These are phyloP conservation scores for Lycaon pictus DNA, from an alignment of 2,113 vertebrate genomes.

Conservation along the genomic window DNA sequence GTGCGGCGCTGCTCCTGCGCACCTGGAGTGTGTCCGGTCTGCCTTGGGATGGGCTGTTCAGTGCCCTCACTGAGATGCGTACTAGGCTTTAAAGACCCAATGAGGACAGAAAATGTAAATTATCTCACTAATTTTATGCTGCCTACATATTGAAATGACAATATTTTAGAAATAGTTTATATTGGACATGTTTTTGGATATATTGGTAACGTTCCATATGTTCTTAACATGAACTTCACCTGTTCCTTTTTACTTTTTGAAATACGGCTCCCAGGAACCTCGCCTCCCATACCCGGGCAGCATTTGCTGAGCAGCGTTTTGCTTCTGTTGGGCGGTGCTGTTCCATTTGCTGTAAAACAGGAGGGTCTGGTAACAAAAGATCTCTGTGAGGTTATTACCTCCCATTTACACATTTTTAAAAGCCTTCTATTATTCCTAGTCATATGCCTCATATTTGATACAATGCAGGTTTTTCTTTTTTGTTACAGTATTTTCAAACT, in stretches of 20 bases:
- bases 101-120: not conserved
- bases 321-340: not conserved
- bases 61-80: not conserved
- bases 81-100: not conserved
- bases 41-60: not conserved
- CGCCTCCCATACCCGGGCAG: not conserved
- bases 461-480: not conserved
- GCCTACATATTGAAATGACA: constrained; percentile 4
- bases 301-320: not conserved
- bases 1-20: not conserved
- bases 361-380: not conserved
- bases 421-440: not conserved
- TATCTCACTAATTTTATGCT: not conserved
- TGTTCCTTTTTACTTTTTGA: not conserved
- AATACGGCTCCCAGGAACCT: not conserved
- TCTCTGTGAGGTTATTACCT: not conserved
- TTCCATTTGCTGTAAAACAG: not conserved
- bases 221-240: not conserved
- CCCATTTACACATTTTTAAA: not conserved
- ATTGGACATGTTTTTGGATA: not conserved
- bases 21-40: not conserved
- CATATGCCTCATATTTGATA: not conserved
- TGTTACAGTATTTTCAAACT: not conserved
- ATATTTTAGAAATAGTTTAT: not conserved
- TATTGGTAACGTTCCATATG: not conserved